Base-by-base conservation (phyloP, 2,888 invertebrate genomes). In the Pseudanteris insignis region DNA sequence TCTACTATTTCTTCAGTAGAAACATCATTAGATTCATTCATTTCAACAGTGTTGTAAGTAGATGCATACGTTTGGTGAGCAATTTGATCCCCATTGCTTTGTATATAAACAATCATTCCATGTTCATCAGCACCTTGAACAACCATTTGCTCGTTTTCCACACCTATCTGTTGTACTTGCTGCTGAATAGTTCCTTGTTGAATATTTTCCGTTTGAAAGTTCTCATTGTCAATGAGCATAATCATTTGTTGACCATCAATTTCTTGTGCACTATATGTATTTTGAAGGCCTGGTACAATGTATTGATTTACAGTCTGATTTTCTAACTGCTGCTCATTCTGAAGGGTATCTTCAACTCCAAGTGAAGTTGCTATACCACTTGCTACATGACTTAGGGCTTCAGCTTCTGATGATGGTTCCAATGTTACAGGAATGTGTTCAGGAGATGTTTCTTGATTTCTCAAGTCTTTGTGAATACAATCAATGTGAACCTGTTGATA, bases 351-450 rank as follows among this genome's bases (percentile, higher is more conserved):
- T n/a, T 82, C 83, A 38, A 86, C 77, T 12, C 84, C 83, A 5
- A 86, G 73, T 48, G 85, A 84, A 0, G 86, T 82, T 0, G 85
- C 84, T 54, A 87, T 83, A 1, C 84, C 84, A 30, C 83, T 82
- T 0, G 84, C 84, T 0, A 86, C 85, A 62, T 83, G 83, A 41
- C 80, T 82, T 43, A 86, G 73, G 1, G 83, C 83, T 70, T 84
- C 85, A 0, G 83, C 82, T 71, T 85, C 85, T 0, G 84, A 82
- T 33, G 84, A 83, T 1, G 83, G 82, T 54, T 82, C 81, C n/a
- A 83, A 57, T 0, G 75, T 58, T 15, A 75, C 72, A 1, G 72
- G 53, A 9, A 60, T 46, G 2, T 44, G 53, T 8, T 62, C 46
- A 4, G 55, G 36, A 1, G 43, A 21, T 1, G 50, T 4, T 2